A percentile compares a stretch with the other conserved stretches of the same genome.
Conservation (phyloP, 2,797 vertebrate genomes). For the Bufotes viridis region DNA sequence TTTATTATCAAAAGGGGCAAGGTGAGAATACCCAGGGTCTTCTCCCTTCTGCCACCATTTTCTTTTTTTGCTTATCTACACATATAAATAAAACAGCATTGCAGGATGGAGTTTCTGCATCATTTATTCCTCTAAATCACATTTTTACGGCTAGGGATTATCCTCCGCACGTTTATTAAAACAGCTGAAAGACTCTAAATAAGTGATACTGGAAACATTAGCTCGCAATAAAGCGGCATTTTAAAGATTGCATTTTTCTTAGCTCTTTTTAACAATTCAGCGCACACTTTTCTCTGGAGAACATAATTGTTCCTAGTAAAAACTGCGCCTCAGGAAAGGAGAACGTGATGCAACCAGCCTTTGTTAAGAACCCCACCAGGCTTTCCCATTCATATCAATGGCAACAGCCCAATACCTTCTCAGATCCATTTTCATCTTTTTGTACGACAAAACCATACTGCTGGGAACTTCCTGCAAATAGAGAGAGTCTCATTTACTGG, state of each 20-base stretch:
- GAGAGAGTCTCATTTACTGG: constrained; percentile 33
- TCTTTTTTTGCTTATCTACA: not conserved
- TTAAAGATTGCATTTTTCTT: constrained; percentile 49
- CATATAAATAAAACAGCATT: not conserved
- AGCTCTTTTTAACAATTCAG: constrained; percentile 10
- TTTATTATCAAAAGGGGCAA: no score
- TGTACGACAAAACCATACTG: constrained; percentile 49
- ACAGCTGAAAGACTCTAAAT: constrained; percentile 36
- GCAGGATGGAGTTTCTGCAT: not conserved
- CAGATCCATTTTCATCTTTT: constrained; percentile 44
- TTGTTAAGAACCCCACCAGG: constrained; percentile 52
- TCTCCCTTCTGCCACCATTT: not conserved
- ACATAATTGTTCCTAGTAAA: constrained; percentile 46
- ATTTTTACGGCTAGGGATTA: constrained; percentile 12
- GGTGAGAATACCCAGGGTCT: not conserved
- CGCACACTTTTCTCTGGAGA: constrained; percentile 32
- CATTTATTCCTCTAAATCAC: constrained; percentile 11
- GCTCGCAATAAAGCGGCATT: constrained; percentile 16
- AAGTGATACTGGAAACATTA: constrained; percentile 35
- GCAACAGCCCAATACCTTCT: constrained; percentile 59
- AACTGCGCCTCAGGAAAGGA: constrained; percentile 32
- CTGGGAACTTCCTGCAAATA: constrained; percentile 47
- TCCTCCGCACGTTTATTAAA: constrained; percentile 22
- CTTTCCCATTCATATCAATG: constrained; percentile 60
- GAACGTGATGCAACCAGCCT: not conserved